Evolutionary conservation across 2,797 vertebrate genomes (phyloP).

Genomic region (Lacerta agilis): DNA sequence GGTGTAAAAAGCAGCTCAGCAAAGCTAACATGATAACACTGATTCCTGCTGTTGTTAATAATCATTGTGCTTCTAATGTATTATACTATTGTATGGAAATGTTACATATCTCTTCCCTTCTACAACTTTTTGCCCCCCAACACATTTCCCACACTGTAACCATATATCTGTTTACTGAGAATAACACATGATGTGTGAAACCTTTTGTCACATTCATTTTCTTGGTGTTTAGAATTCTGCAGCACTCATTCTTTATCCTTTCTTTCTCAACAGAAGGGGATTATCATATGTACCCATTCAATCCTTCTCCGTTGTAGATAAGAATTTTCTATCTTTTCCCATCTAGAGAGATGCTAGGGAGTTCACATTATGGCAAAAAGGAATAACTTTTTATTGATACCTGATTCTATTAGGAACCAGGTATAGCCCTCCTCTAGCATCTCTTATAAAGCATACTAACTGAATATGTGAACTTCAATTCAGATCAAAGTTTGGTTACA

Average conservation of each 20-base stretch:
- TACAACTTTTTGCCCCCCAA: neutral
- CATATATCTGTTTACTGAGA: too few relatives aligned
- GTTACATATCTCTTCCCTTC: neutral
- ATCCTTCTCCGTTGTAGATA: neutral
- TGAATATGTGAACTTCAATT: too few relatives aligned
- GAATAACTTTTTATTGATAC: neutral
- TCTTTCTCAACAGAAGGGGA: neutral
- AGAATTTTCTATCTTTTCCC: neutral
- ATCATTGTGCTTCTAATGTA: neutral
- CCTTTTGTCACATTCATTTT: neutral
- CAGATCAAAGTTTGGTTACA: neutral
- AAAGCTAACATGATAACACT: neutral
- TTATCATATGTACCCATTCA: neutral
- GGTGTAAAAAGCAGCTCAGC: neutral
- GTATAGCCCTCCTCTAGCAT: neutral
- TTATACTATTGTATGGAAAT: neutral
- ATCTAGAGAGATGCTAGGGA: neutral
- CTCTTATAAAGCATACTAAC: too few relatives aligned
- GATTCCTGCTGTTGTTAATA: neutral
- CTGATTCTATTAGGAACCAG: neutral
- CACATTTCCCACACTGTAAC: too few relatives aligned
- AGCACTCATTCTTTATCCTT: too few relatives aligned
- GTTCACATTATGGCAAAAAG: neutral
- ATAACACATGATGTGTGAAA: neutral
- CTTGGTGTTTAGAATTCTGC: neutral